These are phyloP conservation scores for Neodontobutis hainanensis DNA, from an alignment of 2,113 vertebrate genomes.

Conservation along the genomic window DNA sequence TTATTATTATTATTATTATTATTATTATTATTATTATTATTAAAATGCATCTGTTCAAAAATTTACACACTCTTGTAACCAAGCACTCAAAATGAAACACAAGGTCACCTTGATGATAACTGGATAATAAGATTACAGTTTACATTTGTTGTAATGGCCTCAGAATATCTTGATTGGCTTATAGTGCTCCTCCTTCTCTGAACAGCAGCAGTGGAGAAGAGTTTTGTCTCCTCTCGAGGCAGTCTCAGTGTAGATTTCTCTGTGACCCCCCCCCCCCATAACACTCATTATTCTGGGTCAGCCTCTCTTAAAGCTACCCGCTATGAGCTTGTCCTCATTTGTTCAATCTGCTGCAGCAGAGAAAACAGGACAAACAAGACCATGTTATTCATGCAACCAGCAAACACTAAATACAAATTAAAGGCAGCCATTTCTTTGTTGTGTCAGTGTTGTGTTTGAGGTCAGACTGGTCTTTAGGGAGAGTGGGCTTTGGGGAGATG, in stretches of 20 bases:
- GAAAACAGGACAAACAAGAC: constrained; percentile 12
- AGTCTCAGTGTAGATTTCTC: constrained; percentile 36
- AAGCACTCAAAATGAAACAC: too few species aligned
- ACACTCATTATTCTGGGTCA: constrained; percentile 71
- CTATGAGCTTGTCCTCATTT: constrained; percentile 52
- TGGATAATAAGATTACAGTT: too few species aligned
- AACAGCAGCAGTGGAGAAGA: constrained; percentile 4
- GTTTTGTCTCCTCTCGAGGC: constrained; percentile 32
- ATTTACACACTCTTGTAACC: too few species aligned
- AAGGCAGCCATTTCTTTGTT: constrained; percentile 22
- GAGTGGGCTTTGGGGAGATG: constrained; percentile 6
- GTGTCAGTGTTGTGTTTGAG: constrained; percentile 19
- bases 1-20: too few species aligned
- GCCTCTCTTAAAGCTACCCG: constrained; percentile 65
- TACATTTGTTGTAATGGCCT: too few species aligned
- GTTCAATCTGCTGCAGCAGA: constrained; percentile 23
- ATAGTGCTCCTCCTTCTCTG: constrained; percentile 9
- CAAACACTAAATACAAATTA: neutral
- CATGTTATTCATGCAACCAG: neutral
- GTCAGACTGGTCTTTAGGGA: constrained; percentile 25
- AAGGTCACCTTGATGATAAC: too few species aligned
- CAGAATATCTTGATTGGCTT: neutral
- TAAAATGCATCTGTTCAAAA: too few species aligned
- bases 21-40: too few species aligned
- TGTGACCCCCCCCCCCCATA: constrained; percentile 58